phyloP scores from a whole-genome alignment of 2,888 invertebrate genomes.

The Linnaemya vulpina region DNA sequence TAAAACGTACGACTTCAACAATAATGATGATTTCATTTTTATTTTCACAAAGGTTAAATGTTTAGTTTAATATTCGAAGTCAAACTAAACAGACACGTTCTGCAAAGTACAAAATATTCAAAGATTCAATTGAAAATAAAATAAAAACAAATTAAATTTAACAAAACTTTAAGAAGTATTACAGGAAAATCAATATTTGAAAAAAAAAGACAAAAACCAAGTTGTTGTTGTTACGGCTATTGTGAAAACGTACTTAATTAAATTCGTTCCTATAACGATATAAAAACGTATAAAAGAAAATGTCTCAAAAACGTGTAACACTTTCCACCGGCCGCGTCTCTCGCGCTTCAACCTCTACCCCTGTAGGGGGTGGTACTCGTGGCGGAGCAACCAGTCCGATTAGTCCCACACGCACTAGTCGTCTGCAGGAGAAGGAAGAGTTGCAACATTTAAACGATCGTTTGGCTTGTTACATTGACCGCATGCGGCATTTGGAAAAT shows the following conservation, averaged over 20 bases:
- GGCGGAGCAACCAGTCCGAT: slow-evolving; percentile 85
- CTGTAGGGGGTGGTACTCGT: slow-evolving; percentile 76
- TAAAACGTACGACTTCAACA: slow-evolving; percentile 74
- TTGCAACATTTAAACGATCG: slow-evolving; percentile 97
- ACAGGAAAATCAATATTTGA: slow-evolving; percentile 35
- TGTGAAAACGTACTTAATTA: slow-evolving; percentile 43
- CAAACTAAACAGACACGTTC: slow-evolving; percentile 76
- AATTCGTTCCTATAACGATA: slow-evolving; percentile 31
- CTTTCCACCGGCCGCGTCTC: slow-evolving; percentile 79
- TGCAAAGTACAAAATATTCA: slow-evolving; percentile 49
- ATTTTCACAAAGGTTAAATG: slow-evolving; percentile 72
- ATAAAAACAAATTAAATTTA: slow-evolving; percentile 7
- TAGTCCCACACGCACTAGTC: slow-evolving; percentile 94
- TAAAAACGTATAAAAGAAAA: slow-evolving; percentile 68
- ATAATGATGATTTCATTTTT: slow-evolving; percentile 79
- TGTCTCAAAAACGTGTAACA: slow-evolving; percentile 80
- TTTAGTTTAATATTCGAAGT: slow-evolving; percentile 78
- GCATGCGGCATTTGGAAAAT: slow-evolving; percentile 94
- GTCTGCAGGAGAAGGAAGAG: slow-evolving; percentile 97
- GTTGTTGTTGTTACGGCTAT: slow-evolving; percentile 27
- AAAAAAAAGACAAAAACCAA: slow-evolving; percentile 25
- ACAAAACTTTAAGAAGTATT: slow-evolving; percentile 13
- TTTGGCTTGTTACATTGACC: slow-evolving; percentile 97
- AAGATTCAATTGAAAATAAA: slow-evolving; percentile 39
- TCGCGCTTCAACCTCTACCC: slow-evolving; percentile 80